Evolutionary conservation across 2,888 invertebrate genomes (phyloP).

Genomic region (Agonopterix alstromeriana): DNA sequence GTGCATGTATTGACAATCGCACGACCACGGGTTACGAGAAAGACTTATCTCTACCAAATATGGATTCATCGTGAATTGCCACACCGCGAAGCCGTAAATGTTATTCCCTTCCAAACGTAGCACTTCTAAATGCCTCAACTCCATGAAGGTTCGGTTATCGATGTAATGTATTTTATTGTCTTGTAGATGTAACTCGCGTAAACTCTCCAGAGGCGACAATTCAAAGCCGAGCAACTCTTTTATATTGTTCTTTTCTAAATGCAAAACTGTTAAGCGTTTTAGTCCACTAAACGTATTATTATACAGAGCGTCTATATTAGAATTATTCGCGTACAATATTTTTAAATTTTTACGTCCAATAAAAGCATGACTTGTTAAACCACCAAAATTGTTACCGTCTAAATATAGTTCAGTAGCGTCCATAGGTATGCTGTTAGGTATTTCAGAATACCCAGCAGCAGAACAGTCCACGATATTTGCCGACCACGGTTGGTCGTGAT

Average conservation of each 20-base stretch:
- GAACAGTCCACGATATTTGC: conserved; percentile 96
- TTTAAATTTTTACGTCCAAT: conserved; percentile 93
- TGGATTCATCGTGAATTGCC: conserved; percentile 89
- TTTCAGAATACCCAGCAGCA: conserved; percentile 85
- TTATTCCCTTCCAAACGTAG: conserved; percentile 90
- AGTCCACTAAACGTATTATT: conserved; percentile 95
- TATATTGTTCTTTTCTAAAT: conserved; percentile 92
- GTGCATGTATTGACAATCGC: conserved; percentile 90
- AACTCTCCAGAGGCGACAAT: conserved; percentile 86
- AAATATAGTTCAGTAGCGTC: conserved; percentile 96
- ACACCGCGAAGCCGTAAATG: conserved; percentile 88
- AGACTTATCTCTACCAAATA: conserved; percentile 92
- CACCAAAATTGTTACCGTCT: conserved; percentile 93
- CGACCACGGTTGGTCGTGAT: conserved; percentile 95
- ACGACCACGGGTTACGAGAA: conserved; percentile 92
- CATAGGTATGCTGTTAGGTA: conserved; percentile 94
- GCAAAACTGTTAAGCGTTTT: conserved; percentile 85
- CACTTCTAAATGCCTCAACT: conserved; percentile 88
- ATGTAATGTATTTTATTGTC: conserved; percentile 89
- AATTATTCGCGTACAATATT: conserved; percentile 91
- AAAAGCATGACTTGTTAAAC: conserved; percentile 92
- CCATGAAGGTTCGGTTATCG: conserved; percentile 89
- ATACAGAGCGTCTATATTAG: conserved; percentile 88
- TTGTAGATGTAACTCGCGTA: conserved; percentile 91
- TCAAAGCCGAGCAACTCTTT: conserved; percentile 88